Evolutionary conservation across 2,113 vertebrate genomes (phyloP).

Genomic region (Saccopteryx bilineata): DNA sequence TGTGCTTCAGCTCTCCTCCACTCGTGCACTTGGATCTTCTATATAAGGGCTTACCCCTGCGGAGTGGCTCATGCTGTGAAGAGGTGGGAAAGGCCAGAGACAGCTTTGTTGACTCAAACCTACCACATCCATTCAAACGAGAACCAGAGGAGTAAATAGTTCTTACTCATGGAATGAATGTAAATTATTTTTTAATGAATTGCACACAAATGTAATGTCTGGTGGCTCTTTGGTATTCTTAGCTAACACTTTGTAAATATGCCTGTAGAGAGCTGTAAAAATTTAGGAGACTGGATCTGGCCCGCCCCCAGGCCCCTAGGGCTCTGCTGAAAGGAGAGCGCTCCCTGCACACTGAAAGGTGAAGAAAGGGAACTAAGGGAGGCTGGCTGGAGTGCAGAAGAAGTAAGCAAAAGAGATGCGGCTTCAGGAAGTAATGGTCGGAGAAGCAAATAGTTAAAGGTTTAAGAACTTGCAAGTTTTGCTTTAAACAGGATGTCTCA

Average conservation of each 20-base stretch:
- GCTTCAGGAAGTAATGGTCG: conserved; percentile 51
- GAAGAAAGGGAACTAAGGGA: background rate
- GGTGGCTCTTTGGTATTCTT: conserved; percentile 63
- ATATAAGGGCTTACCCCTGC: background rate
- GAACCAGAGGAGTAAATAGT: background rate
- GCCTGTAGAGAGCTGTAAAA: conserved; percentile 40
- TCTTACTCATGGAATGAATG: background rate
- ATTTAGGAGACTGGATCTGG: conserved; percentile 46
- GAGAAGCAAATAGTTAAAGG: conserved; percentile 2
- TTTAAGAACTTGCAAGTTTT: background rate
- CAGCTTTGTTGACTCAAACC: background rate
- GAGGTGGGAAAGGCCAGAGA: background rate
- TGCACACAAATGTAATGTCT: conserved; percentile 1
- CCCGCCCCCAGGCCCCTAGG: background rate
- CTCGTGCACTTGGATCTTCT: background rate
- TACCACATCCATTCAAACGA: background rate
- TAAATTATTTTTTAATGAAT: conserved; percentile 33
- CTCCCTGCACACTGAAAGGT: background rate
- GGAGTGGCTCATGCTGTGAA: background rate
- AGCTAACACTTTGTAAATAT: conserved; percentile 69
- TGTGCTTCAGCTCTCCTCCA: background rate
- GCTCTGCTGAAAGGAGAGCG: background rate
- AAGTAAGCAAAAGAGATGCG: conserved; percentile 20
- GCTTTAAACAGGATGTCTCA: background rate
- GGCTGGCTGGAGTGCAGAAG: background rate